Base-by-base conservation (phyloP, 2,797 vertebrate species). In the Acanthopagrus latus region DNA sequence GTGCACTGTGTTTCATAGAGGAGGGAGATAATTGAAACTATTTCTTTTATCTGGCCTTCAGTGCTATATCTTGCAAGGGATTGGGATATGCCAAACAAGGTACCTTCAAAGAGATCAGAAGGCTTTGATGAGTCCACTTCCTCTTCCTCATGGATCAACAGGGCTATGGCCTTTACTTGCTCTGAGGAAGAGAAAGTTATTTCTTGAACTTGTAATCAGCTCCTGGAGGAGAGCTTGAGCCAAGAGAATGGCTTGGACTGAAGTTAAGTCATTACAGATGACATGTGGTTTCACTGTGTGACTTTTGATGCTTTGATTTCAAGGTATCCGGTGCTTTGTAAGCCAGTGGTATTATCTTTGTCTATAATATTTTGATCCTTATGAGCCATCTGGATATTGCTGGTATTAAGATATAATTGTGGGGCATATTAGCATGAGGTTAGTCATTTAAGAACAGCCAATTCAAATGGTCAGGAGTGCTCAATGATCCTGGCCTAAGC, bases 111-210 rank as follows among this genome's bases (percentile, higher is more conserved):
- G 78, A 81, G 68, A 77, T 80, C 16, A 43, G 38, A 13, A 29
- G 73, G 78, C 93, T 95, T 95, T 94, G 87, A 94, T 90, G 85
- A 85, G 78, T 86, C 84, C 71, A 81, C 78, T 89, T 88, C 66
- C 74, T 83, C 73, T 84, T 86, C 82, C 76, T 71, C 75, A 23
- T 63, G 74, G 87, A 92, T 93, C 90, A 86, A 85, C 89, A 86
- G 67, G 79, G 81, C 74, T 50, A 62, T 80, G 83, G 79, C 82
- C 85, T 84, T 69, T 64, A 67, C 80, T 69, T 62, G 52, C 72
- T 86, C 73, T 20, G 18, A 85, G 66, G 51, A 80, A 78, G 59
- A 69, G 74, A 78, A 74, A 80, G 63, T 76, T 70, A 64, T 78
- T 82, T 69, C 56, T 77, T 87, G 66, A 90, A 81, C 82, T 60